Percentiles rank a stretch among this genome's conserved stretches.
Conservation (phyloP, 2,888 invertebrate species). For the Phaedon cochleariae region DNA sequence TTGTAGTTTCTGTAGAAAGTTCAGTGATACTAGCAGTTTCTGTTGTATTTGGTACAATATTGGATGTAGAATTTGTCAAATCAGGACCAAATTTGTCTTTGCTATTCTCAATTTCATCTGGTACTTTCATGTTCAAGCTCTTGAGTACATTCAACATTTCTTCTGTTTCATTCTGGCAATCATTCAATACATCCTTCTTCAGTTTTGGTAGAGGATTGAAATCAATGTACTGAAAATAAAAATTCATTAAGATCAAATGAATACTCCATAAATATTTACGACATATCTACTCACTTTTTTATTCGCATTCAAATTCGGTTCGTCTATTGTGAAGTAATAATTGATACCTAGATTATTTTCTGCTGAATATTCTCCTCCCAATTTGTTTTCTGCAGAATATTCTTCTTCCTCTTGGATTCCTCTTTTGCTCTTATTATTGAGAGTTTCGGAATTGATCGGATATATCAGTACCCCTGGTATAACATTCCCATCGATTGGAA, state of each 20-base stretch:
- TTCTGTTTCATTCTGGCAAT: conserved; percentile 33
- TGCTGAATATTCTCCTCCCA: background rate
- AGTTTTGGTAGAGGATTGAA: conserved; percentile 26
- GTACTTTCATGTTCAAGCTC: conserved; percentile 18
- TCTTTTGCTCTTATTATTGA: conserved; percentile 25
- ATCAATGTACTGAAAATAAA: conserved; percentile 19
- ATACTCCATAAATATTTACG: background rate
- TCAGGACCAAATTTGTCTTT: background rate
- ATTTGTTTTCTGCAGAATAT: background rate
- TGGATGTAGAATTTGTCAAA: background rate
- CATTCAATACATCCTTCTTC: conserved; percentile 23
- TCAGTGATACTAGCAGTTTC: background rate
- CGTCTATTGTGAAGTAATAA: conserved; percentile 1
- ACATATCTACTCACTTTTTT: background rate
- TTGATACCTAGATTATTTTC: background rate
- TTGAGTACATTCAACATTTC: conserved; percentile 30
- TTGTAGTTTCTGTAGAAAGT: background rate
- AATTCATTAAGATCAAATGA: background rate
- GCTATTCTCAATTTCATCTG: background rate
- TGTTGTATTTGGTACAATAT: background rate
- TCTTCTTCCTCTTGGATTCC: conserved; percentile 10
- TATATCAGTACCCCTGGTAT: conserved; percentile 45
- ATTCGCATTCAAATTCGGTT: background rate
- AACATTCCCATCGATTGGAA: conserved; percentile 20
- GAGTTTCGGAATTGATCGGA: conserved; percentile 26